phyloP scores from a whole-genome alignment of 2,113 vertebrate species.

The Dicaeum eximium region DNA sequence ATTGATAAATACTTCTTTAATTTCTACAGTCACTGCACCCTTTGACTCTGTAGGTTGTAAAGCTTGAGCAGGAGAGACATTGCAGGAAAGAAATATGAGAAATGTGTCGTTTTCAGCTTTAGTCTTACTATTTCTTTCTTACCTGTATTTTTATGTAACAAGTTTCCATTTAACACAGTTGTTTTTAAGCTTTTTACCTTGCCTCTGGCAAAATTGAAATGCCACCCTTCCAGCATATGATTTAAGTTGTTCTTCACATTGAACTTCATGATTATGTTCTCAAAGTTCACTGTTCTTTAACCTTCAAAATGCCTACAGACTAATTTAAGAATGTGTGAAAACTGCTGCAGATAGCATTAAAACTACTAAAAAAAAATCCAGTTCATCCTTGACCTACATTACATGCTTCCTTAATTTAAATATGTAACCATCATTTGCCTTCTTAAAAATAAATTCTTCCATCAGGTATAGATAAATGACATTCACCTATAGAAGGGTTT shows the following conservation, averaged over 20 bases:
- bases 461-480: neutral
- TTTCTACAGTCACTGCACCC: neutral
- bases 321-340: slow-evolving; percentile 8
- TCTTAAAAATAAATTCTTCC: slow-evolving; percentile 9
- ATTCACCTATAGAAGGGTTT: neutral
- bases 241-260: slow-evolving; percentile 2
- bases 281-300: slow-evolving; percentile 31
- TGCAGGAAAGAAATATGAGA: neutral
- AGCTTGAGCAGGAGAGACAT: neutral
- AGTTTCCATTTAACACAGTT: neutral
- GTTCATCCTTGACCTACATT: neutral
- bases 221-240: neutral
- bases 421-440: slow-evolving; percentile 10
- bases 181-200: neutral
- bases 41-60: neutral
- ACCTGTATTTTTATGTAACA: neutral
- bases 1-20: neutral
- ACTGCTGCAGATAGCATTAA: neutral
- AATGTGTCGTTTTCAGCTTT: neutral
- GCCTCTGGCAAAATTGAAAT: slow-evolving; percentile 20
- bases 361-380: neutral
- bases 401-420: slow-evolving; percentile 8
- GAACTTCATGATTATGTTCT: neutral
- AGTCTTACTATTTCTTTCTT: neutral
- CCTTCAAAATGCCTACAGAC: neutral